Conservation (phyloP, 2,888 invertebrate species). For the Ligdia adustata region DNA sequence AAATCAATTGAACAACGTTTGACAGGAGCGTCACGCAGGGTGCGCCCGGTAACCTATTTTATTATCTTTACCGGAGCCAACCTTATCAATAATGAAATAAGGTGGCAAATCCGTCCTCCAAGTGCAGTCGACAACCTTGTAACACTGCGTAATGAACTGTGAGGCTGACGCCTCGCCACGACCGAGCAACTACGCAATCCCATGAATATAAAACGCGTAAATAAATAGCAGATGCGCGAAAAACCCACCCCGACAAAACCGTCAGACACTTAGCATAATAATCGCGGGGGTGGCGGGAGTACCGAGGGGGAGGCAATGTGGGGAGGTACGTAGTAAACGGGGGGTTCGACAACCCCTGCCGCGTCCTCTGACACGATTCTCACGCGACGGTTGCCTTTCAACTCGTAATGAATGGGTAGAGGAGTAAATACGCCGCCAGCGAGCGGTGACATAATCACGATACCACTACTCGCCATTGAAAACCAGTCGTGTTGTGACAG, state of each 20-base stretch:
- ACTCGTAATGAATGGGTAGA: conserved; percentile 76
- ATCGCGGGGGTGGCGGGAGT: conserved; percentile 61
- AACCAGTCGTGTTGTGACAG: conserved; percentile 56
- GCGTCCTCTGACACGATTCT: conserved; percentile 79
- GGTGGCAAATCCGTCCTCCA: conserved; percentile 43
- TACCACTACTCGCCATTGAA: conserved; percentile 56
- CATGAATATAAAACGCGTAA: conserved; percentile 83
- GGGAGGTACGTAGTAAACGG: conserved; percentile 41
- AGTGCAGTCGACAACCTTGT: conserved; percentile 50
- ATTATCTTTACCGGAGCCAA: conserved; percentile 27
- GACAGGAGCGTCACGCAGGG: conserved; percentile 65
- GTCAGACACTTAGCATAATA: conserved; percentile 82
- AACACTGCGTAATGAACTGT: conserved; percentile 75
- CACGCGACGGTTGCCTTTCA: conserved; percentile 79
- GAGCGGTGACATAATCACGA: conserved; percentile 62
- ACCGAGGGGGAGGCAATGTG: conserved; percentile 38
- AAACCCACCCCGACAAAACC: conserved; percentile 77
- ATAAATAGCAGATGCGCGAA: conserved; percentile 84
- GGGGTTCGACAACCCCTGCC: conserved; percentile 50
- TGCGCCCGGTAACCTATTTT: conserved; percentile 67
- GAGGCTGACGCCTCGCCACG: conserved; percentile 66
- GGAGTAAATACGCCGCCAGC: conserved; percentile 64
- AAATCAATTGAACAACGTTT: conserved; percentile 70
- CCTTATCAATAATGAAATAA: conserved; percentile 42
- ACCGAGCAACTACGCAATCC: conserved; percentile 67